Conservation (phyloP, 2,113 vertebrate species). For the Phaethornis superciliosus region DNA sequence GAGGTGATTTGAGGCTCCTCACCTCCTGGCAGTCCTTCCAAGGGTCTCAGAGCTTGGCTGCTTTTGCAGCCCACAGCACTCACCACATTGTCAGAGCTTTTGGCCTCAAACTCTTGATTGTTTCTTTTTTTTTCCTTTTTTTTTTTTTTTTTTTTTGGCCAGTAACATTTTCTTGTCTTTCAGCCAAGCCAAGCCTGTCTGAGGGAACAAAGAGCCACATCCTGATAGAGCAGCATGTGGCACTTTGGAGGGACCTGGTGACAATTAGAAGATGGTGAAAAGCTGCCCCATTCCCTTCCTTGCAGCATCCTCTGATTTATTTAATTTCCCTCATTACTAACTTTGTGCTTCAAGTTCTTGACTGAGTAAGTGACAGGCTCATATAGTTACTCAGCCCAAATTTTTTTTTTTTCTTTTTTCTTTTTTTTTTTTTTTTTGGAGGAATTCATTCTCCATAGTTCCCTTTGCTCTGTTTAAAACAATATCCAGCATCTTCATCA, state of each 20-base stretch:
- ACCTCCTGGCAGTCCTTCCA: rapidly evolving
- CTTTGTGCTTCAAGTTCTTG: background rate
- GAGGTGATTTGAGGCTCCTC: background rate
- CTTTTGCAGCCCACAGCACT: background rate
- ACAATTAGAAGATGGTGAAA: background rate
- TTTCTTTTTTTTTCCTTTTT: background rate
- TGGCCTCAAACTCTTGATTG: background rate
- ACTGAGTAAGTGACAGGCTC: background rate
- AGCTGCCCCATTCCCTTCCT: background rate
- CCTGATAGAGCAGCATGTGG: background rate
- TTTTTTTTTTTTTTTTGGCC: background rate
- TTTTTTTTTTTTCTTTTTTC: background rate
- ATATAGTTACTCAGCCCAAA: background rate
- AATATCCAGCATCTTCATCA: background rate
- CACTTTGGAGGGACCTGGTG: background rate
- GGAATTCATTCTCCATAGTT: background rate
- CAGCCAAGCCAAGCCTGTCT: background rate
- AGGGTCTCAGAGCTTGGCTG: background rate
- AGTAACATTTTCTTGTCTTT: background rate
- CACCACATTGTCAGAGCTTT: conserved; percentile 35
- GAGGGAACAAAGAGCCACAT: background rate
- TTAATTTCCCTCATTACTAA: background rate
- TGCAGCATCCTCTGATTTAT: background rate
- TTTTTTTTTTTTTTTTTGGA: background rate
- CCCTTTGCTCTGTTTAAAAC: background rate